These are phyloP conservation scores for Nycticryphes semicollaris DNA, from an alignment of 2,113 vertebrate genomes.

Conservation along the genomic window DNA sequence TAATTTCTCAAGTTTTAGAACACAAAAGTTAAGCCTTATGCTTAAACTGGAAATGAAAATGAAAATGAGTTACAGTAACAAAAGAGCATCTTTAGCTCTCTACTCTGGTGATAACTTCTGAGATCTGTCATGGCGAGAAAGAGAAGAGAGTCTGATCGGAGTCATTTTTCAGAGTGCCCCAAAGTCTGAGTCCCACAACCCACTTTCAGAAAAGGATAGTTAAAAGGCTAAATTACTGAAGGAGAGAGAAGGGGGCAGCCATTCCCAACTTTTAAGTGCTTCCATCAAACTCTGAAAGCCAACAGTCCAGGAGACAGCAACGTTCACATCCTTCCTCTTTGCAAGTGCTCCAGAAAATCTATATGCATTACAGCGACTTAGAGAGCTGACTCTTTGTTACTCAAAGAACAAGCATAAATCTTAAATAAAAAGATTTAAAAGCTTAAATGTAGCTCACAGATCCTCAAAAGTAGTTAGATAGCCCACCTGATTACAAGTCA, in stretches of 20 bases:
- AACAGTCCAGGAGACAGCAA: not conserved
- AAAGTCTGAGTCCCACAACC: not conserved
- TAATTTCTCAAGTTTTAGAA: constrained; percentile 49
- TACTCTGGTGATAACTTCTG: not conserved
- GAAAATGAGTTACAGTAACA: constrained; percentile 26
- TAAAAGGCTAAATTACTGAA: not conserved
- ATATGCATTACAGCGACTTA: not conserved
- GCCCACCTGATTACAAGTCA: not conserved
- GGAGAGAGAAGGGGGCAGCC: not conserved
- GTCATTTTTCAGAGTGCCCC: not conserved
- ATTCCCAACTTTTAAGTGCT: not conserved
- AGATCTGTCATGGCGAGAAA: not conserved
- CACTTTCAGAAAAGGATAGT: not conserved
- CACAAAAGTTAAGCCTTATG: constrained; percentile 15
- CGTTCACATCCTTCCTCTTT: not conserved
- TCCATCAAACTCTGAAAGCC: not conserved
- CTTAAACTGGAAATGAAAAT: constrained; percentile 42
- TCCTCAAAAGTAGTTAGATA: not conserved
- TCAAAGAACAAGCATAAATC: not conserved
- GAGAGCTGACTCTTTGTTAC: not conserved
- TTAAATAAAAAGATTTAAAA: not conserved
- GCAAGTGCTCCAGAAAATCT: not conserved
- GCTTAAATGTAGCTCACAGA: not conserved
- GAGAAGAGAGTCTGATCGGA: not conserved
- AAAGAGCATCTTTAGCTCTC: not conserved